Evolutionary conservation across 2,113 vertebrate genomes (phyloP).

Genomic region (Oryzias celebensis): DNA sequence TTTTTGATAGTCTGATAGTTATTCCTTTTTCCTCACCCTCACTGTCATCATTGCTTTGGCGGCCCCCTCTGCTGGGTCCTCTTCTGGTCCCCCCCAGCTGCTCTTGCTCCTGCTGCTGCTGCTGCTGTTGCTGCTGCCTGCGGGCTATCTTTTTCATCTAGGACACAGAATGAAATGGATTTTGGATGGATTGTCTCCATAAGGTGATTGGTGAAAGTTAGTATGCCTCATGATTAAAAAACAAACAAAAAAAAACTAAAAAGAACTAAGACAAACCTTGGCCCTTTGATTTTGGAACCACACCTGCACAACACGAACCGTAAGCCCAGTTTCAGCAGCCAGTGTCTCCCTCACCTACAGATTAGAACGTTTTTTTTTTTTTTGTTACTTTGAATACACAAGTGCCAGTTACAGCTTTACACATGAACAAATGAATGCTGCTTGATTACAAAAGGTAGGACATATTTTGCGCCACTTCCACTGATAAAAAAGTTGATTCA

Average conservation of each 20-base stretch:
- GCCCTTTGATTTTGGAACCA: slow-evolving; percentile 94
- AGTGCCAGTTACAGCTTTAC: not conserved
- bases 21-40: slow-evolving; percentile 77
- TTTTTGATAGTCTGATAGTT: not conserved
- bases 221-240: not conserved
- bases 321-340: slow-evolving; percentile 89
- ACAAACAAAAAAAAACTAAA: not conserved
- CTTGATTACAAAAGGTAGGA: not conserved
- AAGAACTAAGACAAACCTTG: slow-evolving; percentile 76
- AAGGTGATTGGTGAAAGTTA: not conserved
- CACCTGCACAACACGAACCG: slow-evolving; percentile 88
- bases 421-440: not conserved
- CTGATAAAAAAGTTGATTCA: slow-evolving; percentile 17
- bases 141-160: slow-evolving; percentile 93
- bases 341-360: slow-evolving; percentile 86
- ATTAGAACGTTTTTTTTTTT: not conserved
- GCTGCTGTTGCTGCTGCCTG: slow-evolving; percentile 86
- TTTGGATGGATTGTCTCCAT: not conserved
- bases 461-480: slow-evolving; percentile 14
- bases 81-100: slow-evolving; percentile 78
- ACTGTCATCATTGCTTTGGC: slow-evolving; percentile 86
- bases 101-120: slow-evolving; percentile 87
- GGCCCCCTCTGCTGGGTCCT: slow-evolving; percentile 78
- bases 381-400: not conserved
- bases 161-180: slow-evolving; percentile 15